Percentiles rank a stretch among this genome's conserved stretches.
Evolutionary conservation across 2,113 vertebrate species (phyloP).

Genomic region (Aphyosemion australe): DNA sequence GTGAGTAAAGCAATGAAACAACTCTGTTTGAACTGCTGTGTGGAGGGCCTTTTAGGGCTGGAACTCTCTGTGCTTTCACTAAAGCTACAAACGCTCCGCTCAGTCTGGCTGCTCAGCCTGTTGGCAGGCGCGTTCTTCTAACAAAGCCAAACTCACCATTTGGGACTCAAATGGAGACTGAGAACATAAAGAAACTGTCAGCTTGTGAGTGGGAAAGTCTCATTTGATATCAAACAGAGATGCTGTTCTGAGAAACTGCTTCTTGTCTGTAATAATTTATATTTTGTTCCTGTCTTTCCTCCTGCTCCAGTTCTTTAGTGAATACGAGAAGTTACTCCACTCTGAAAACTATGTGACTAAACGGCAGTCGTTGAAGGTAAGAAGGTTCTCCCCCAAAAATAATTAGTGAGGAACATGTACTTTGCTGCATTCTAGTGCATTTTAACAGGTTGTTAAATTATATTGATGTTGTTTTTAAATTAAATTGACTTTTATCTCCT

Average conservation of each 20-base stretch:
- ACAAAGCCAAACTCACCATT: slow-evolving; percentile 15
- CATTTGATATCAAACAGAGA: slow-evolving; percentile 25
- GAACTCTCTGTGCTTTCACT: neutral
- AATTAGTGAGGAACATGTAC: too few relatives aligned
- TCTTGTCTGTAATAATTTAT: neutral
- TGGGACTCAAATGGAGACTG: slow-evolving; percentile 15
- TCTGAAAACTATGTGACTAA: slow-evolving; percentile 99
- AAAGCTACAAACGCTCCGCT: neutral
- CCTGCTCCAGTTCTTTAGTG: slow-evolving; percentile 89
- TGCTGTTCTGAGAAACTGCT: slow-evolving; percentile 4
- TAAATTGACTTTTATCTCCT: too few relatives aligned
- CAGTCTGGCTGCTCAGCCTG: slow-evolving; percentile 5
- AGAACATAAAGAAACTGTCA: slow-evolving; percentile 43
- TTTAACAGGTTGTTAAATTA: too few relatives aligned
- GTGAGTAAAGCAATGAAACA: too few relatives aligned
- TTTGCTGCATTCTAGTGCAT: too few relatives aligned
- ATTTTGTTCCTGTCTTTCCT: neutral
- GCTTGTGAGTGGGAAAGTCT: neutral
- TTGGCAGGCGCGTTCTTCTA: neutral
- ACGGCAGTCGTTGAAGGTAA: slow-evolving; percentile 97
- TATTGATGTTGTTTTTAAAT: too few relatives aligned
- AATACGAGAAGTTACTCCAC: slow-evolving; percentile 97
- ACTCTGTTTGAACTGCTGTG: neutral
- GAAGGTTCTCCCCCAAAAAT: neutral
- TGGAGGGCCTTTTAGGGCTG: neutral